phyloP scores from a whole-genome alignment of 2,797 vertebrate species.

The Chrysocyon brachyurus region DNA sequence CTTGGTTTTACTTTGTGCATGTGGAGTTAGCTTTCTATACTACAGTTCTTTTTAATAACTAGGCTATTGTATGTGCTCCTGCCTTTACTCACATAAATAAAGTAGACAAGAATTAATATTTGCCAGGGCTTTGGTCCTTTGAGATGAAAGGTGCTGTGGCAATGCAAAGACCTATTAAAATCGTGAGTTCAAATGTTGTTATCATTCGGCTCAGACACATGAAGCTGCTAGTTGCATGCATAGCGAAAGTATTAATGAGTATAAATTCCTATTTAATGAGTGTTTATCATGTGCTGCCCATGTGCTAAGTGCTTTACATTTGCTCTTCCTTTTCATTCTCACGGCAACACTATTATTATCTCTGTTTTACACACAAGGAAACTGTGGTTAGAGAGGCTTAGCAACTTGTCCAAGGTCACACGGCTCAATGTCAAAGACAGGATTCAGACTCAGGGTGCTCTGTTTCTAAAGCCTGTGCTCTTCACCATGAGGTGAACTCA shows the following conservation, averaged over 20 bases:
- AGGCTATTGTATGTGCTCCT: neutral
- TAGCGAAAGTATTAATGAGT: slow-evolving; percentile 38
- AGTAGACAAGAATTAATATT: slow-evolving; percentile 27
- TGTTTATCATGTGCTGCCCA: neutral
- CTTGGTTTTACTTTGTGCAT: neutral
- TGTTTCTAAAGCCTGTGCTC: neutral
- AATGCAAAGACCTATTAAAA: slow-evolving; percentile 49
- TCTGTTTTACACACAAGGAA: slow-evolving; percentile 41
- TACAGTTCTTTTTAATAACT: neutral
- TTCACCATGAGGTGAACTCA: neutral
- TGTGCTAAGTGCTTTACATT: neutral
- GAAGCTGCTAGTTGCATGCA: neutral
- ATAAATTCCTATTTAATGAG: slow-evolving; percentile 39
- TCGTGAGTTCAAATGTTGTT: slow-evolving; percentile 4
- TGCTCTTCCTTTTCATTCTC: slow-evolving; percentile 53
- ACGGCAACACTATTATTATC: neutral
- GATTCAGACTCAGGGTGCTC: neutral
- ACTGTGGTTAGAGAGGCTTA: slow-evolving; percentile 22
- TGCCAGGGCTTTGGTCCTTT: slow-evolving; percentile 31
- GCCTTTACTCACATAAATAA: neutral
- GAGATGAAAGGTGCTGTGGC: slow-evolving; percentile 59
- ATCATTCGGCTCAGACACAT: neutral
- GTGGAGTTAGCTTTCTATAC: neutral
- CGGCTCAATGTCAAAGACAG: neutral
- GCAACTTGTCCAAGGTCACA: slow-evolving; percentile 34